Evolutionary conservation across 2,113 vertebrate species (phyloP), one percentile per base, ranked within the genome.

Genomic region (Ciconia maguari): DNA sequence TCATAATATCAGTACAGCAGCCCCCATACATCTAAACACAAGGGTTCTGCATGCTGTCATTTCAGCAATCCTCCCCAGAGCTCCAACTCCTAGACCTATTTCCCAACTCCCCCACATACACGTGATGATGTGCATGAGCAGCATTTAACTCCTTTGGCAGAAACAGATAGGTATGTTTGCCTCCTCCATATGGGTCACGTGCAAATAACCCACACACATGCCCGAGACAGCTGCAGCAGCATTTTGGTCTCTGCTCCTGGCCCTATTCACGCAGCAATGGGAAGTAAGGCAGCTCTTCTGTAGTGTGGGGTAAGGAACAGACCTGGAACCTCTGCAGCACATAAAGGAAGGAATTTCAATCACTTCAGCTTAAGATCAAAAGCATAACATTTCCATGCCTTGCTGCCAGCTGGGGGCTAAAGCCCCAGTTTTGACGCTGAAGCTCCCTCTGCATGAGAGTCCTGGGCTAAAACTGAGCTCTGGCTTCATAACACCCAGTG

Each of bases 201-300:
- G 19, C 26, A 83, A 51, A 46, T 1, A 69, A 41, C 84, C 55
- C 30, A 7, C 41, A n/a, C 25, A 19, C 7, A 0, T 1, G 17
- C n/a, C 58, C 72, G 19, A 6, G 44, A 19, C 8, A 32, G 36
- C 14, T 55, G 32, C 69, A 62, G 38, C 22, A 72, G 38, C 2
- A 3, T 15, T 64, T 49, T 42, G 29, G 13, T 58, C 27, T 64
- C 52, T 64, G 51, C 38, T 58, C 32, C n/a, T 15, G 42, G 22
- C 42, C 57, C 42, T 11, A 0, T 8, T 54, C 24, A 9, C 0
- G 0, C 48, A 51, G 22, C 3, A 0, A 30, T 3, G 9, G 17
- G 32, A 57, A 66, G 42, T 18, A 44, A 62, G 42, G 61, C n/a
- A 80, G 48, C 16, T 72, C 27, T 83, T 41, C 64, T n/a, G 22